Conservation (phyloP, 2,888 invertebrate species). For the Lapara coniferarum region DNA sequence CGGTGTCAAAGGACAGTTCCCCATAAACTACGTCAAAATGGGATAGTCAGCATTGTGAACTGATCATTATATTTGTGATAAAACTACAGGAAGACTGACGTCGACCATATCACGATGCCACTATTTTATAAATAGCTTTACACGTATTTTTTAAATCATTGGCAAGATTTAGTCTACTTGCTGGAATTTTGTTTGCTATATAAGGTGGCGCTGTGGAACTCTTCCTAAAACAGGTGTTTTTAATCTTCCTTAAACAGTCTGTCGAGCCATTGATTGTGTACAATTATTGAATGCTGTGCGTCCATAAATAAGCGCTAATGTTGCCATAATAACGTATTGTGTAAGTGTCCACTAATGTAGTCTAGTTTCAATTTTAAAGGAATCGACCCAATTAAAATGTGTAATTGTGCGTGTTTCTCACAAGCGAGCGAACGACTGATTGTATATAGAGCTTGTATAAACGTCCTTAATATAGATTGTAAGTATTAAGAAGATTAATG, state of each 20-base stretch:
- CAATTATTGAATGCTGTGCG: constrained; percentile 57
- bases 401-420: constrained; percentile 37
- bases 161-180: constrained; percentile 33
- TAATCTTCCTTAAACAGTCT: constrained; percentile 37
- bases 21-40: constrained; percentile 88
- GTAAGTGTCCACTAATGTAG: constrained; percentile 47
- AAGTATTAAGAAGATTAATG: constrained; percentile 37
- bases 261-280: constrained; percentile 63
- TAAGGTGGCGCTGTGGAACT: background rate
- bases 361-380: constrained; percentile 24
- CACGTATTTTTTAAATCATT: constrained; percentile 31
- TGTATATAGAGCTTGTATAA: constrained; percentile 66
- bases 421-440: constrained; percentile 59
- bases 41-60: constrained; percentile 46
- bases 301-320: constrained; percentile 53
- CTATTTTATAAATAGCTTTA: constrained; percentile 37
- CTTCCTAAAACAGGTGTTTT: background rate
- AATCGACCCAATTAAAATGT: constrained; percentile 36
- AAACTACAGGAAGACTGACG: constrained; percentile 50
- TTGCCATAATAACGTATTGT: constrained; percentile 66
- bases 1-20: constrained; percentile 89
- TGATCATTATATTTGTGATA: constrained; percentile 37
- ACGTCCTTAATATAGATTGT: constrained; percentile 46
- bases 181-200: constrained; percentile 4
- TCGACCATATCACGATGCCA: constrained; percentile 44